Percentiles rank a stretch among this genome's conserved stretches.
Evolutionary conservation across 2,797 vertebrate species (phyloP).

Genomic region (Macrochelys suwanniensis): DNA sequence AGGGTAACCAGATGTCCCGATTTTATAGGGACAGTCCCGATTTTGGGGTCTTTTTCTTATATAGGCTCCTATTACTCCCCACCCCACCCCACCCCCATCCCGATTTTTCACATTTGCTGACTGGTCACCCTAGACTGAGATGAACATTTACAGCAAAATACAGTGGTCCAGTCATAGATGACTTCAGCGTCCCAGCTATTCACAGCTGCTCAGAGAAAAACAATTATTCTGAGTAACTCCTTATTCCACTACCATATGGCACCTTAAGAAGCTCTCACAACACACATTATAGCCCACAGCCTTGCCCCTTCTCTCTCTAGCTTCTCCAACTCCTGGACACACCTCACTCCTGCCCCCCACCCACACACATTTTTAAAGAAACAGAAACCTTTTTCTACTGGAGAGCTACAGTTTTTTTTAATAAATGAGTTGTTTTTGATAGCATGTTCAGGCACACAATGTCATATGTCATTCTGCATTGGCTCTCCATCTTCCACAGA

Average conservation of each 20-base stretch:
- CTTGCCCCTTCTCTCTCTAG: neutral
- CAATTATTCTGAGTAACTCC: neutral
- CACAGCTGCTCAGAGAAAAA: constrained; percentile 22
- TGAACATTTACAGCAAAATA: neutral
- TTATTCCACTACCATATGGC: neutral
- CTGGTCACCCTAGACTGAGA: neutral
- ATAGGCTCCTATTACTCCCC: no score
- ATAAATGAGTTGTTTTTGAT: neutral
- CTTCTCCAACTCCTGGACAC: neutral
- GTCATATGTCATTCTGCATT: neutral
- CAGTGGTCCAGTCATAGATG: neutral
- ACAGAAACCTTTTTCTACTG: neutral
- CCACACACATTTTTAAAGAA: neutral
- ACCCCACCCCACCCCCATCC: no score
- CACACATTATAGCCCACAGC: neutral
- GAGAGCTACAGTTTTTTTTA: neutral
- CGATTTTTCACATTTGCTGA: no score
- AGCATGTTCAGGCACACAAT: neutral
- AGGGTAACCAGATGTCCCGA: no score
- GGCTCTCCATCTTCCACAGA: neutral
- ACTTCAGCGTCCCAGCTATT: neutral
- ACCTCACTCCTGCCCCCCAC: neutral
- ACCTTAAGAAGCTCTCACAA: neutral
- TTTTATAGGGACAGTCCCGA: no score
- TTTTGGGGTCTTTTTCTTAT: no score